These are phyloP conservation scores for Etia nguti DNA, from an alignment of 2,113 vertebrate species.

Conservation along the genomic window DNA sequence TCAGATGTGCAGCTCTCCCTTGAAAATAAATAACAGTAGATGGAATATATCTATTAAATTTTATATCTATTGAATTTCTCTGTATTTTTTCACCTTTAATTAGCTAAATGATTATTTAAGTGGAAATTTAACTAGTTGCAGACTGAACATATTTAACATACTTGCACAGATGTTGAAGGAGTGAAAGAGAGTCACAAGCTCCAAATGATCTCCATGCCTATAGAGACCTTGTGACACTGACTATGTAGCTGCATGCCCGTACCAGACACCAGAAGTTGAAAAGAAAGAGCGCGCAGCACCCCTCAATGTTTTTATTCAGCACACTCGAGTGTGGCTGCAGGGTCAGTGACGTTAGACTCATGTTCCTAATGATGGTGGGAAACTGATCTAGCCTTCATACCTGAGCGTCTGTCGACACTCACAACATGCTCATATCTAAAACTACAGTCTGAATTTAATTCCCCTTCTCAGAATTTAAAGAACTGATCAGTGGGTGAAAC, in stretches of 20 bases:
- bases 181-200: background rate
- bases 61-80: background rate
- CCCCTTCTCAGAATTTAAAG: background rate
- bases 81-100: background rate
- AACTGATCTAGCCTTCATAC: background rate
- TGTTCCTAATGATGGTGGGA: background rate
- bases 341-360: background rate
- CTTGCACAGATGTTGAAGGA: background rate
- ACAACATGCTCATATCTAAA: background rate
- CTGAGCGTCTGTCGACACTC: background rate
- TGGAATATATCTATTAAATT: background rate
- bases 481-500: background rate
- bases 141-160: background rate
- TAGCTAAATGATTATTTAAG: background rate
- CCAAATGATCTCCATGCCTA: background rate
- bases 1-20: background rate
- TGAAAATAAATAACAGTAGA: background rate
- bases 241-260: background rate
- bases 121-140: background rate
- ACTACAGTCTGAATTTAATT: background rate
- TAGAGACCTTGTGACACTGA: background rate
- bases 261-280: background rate
- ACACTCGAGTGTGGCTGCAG: background rate
- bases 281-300: background rate
- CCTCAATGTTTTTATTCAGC: constrained; percentile 15